Conservation (phyloP, 1,140 invertebrate species). For the Muscidifurax raptorellus region DNA sequence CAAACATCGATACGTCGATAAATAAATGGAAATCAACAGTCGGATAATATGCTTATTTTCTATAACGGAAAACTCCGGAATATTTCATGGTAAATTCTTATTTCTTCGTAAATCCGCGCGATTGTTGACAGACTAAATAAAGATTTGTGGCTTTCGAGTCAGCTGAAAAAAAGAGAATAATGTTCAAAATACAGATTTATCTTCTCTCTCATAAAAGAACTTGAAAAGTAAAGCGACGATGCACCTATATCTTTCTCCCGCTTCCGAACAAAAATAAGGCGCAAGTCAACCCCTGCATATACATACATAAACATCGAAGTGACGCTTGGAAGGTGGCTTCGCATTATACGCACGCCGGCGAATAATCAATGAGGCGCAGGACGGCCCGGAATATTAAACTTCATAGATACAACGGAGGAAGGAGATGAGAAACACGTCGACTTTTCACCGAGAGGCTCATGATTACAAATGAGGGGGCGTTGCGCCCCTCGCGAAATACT, state of each 20-base stretch:
- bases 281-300: background rate
- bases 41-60: too few relatives aligned
- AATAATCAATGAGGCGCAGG: conserved; percentile 1
- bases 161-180: too few relatives aligned
- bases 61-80: too few relatives aligned
- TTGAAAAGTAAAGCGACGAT: too few relatives aligned
- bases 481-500: conserved; percentile 1
- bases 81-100: too few relatives aligned
- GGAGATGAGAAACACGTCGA: background rate
- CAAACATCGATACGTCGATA: too few relatives aligned
- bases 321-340: background rate
- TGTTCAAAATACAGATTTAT: too few relatives aligned
- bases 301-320: background rate
- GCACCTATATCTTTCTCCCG: too few relatives aligned
- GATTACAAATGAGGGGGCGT: conserved; percentile 36
- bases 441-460: conserved; percentile 14
- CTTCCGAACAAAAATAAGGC: background rate
- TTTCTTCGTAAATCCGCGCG: too few relatives aligned
- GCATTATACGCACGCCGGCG: background rate
- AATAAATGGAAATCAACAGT: background rate
- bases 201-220: background rate
- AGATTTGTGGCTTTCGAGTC: too few relatives aligned
- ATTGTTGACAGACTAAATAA: too few relatives aligned
- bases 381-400: conserved; percentile 1
- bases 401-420: background rate